phyloP scores from a whole-genome alignment of 2,888 invertebrate genomes.

The Cinara cedri region DNA sequence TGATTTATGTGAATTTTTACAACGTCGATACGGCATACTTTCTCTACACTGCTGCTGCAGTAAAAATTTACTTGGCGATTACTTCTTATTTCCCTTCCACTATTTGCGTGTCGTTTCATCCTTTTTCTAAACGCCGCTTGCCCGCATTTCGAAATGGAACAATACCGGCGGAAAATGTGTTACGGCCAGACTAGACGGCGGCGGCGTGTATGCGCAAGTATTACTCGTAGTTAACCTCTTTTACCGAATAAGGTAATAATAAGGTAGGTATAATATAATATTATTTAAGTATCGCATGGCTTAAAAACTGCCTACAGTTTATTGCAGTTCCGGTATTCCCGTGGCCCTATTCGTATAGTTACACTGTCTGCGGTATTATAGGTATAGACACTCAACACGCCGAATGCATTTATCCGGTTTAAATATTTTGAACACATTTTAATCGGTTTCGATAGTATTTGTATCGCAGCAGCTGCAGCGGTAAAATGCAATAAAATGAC shows the following conservation, averaged over 20 bases:
- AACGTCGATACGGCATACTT: slow-evolving; percentile 48
- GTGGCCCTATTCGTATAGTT: background rate
- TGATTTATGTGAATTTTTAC: slow-evolving; percentile 50
- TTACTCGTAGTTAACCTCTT: slow-evolving; percentile 54
- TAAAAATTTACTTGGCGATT: slow-evolving; percentile 20
- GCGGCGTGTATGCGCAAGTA: background rate
- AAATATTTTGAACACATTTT: no score
- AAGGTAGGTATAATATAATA: background rate
- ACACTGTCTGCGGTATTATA: no score
- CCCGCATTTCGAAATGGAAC: slow-evolving; percentile 53
- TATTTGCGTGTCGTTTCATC: slow-evolving; percentile 2
- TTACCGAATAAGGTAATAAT: slow-evolving; percentile 44
- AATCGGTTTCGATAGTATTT: no score
- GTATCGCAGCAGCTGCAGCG: no score
- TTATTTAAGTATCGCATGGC: slow-evolving; percentile 35
- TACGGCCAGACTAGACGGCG: slow-evolving; percentile 44
- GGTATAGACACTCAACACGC: no score
- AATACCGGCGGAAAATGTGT: slow-evolving; percentile 49
- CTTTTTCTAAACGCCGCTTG: slow-evolving; percentile 36
- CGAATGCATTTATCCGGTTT: no score
- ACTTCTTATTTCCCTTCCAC: slow-evolving; percentile 23
- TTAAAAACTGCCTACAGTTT: slow-evolving; percentile 30
- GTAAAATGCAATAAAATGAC: no score
- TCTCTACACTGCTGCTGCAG: slow-evolving; percentile 19
- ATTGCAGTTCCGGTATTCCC: slow-evolving; percentile 14